Conservation (phyloP, 2,113 vertebrate species). For the Calonectris borealis region DNA sequence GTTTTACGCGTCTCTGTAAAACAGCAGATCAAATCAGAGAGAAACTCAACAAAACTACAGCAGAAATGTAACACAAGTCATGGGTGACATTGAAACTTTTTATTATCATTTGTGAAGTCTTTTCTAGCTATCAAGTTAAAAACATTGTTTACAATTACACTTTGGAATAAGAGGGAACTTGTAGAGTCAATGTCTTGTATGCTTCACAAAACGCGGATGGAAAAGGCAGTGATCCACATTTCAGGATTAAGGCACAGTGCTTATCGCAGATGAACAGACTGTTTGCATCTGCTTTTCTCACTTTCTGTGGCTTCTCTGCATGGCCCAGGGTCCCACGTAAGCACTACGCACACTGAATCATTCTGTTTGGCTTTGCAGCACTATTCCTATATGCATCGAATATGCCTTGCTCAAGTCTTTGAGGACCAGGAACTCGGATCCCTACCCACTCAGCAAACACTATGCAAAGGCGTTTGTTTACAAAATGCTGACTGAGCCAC, state of each 20-base stretch:
- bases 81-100: background rate
- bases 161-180: background rate
- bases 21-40: background rate
- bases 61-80: background rate
- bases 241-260: background rate
- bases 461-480: background rate
- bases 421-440: background rate
- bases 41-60: background rate
- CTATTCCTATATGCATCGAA: accelerated
- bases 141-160: background rate
- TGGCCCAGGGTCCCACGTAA: background rate
- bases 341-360: accelerated
- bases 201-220: background rate
- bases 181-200: background rate
- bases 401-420: background rate
- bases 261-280: background rate
- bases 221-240: background rate
- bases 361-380: background rate
- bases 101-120: background rate
- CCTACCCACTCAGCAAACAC: background rate
- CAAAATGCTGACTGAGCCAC: background rate
- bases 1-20: background rate
- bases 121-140: background rate
- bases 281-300: background rate
- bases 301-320: background rate